Conservation (phyloP, 2,113 vertebrate species). For the Osmerus mordax region DNA sequence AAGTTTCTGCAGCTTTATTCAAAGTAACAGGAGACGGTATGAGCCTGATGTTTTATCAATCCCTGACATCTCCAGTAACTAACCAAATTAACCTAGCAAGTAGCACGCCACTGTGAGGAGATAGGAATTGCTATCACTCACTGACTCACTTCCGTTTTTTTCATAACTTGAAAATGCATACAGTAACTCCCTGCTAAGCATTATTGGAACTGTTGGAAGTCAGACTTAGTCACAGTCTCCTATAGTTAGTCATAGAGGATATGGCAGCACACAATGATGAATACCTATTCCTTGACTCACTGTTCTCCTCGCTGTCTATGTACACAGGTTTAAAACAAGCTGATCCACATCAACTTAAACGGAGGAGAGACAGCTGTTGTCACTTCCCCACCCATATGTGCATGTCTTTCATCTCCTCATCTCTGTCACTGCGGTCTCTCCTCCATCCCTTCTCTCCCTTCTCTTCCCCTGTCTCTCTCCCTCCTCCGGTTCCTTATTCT, state of each 20-base stretch:
- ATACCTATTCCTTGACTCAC: slow-evolving; percentile 46
- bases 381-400: not conserved
- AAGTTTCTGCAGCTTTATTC: not conserved
- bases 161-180: not conserved
- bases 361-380: not conserved
- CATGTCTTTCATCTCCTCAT: not conserved
- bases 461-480: not conserved
- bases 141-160: not conserved
- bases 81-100: not conserved
- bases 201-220: slow-evolving; percentile 25
- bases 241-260: slow-evolving; percentile 11
- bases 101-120: no score
- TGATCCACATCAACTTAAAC: not conserved
- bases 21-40: not conserved
- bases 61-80: not conserved
- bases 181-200: slow-evolving; percentile 2
- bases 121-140: not conserved
- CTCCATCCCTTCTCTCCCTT: not conserved
- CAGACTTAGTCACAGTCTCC: slow-evolving; percentile 15
- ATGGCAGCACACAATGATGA: slow-evolving; percentile 28
- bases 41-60: no score
- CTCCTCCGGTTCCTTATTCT: not conserved
- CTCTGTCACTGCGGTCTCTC: not conserved
- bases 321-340: not conserved
- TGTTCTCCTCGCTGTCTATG: slow-evolving; percentile 8